Percentiles rank a stretch among this genome's conserved stretches.
These are phyloP conservation scores for Tiliqua scincoides DNA, from an alignment of 2,113 vertebrate species.

Conservation along the genomic window DNA sequence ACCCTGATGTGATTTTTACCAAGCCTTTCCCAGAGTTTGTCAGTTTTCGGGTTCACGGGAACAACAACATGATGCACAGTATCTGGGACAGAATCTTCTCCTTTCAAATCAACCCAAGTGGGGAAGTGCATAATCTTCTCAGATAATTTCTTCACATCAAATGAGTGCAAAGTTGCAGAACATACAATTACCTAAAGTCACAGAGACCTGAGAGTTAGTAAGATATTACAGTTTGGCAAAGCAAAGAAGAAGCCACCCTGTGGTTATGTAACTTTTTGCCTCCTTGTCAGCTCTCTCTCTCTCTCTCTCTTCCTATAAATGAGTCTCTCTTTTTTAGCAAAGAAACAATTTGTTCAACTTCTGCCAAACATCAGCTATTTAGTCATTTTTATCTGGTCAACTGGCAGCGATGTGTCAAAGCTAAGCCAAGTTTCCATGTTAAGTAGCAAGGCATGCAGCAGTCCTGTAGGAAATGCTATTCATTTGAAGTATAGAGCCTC, in stretches of 20 bases:
- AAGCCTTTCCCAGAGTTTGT: conserved; percentile 89
- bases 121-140: conserved; percentile 99
- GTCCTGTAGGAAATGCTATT: background rate
- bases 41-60: conserved; percentile 90
- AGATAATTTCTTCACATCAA: conserved; percentile 96
- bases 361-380: background rate
- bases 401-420: background rate
- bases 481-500: background rate
- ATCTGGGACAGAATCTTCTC: conserved; percentile 97
- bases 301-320: background rate
- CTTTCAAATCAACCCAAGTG: conserved; percentile 98
- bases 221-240: background rate
- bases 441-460: background rate
- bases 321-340: background rate
- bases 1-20: conserved; percentile 91
- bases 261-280: background rate
- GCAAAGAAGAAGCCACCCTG: background rate
- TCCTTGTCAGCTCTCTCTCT: background rate
- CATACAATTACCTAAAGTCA: conserved; percentile 93
- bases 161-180: conserved; percentile 96
- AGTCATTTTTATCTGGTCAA: background rate
- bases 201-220: background rate
- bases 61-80: conserved; percentile 97
- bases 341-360: background rate
- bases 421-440: background rate